Evolutionary conservation across 2,797 vertebrate genomes (phyloP).

Genomic region (Poecile montanus): DNA sequence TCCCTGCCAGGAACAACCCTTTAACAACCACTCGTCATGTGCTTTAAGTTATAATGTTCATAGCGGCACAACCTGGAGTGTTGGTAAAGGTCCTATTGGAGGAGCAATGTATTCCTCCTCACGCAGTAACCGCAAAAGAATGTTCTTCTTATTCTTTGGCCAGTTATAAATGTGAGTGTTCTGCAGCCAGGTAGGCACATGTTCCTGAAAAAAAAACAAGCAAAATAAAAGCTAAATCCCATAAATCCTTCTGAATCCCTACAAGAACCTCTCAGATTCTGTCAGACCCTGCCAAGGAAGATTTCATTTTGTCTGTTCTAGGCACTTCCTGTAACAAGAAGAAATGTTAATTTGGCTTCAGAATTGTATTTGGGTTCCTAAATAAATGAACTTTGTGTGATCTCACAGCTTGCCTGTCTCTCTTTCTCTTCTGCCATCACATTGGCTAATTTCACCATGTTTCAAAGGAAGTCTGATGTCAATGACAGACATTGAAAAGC

Average conservation of each 20-base stretch:
- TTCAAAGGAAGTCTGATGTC: conserved; percentile 32
- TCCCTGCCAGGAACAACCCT: conserved; percentile 14
- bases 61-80: conserved; percentile 85
- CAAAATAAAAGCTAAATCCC: not conserved
- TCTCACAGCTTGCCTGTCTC: conserved; percentile 67
- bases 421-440: conserved; percentile 42
- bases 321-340: conserved; percentile 28
- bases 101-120: conserved; percentile 91
- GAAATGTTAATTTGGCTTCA: conserved; percentile 58
- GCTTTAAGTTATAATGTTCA: conserved; percentile 49
- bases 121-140: conserved; percentile 88
- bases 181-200: conserved; percentile 92
- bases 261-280: conserved; percentile 43
- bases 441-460: not conserved
- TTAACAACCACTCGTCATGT: not conserved
- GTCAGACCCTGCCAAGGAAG: conserved; percentile 60
- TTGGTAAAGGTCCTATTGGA: conserved; percentile 82
- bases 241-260: conserved; percentile 34
- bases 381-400: conserved; percentile 55
- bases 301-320: conserved; percentile 52
- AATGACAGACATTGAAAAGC: not conserved
- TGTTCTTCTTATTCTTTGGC: conserved; percentile 87
- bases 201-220: conserved; percentile 73
- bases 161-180: conserved; percentile 91
- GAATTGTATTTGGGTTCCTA: conserved; percentile 57